Base-by-base conservation (phyloP, 2,888 invertebrate species). In the Theodoxus fluviatilis region DNA sequence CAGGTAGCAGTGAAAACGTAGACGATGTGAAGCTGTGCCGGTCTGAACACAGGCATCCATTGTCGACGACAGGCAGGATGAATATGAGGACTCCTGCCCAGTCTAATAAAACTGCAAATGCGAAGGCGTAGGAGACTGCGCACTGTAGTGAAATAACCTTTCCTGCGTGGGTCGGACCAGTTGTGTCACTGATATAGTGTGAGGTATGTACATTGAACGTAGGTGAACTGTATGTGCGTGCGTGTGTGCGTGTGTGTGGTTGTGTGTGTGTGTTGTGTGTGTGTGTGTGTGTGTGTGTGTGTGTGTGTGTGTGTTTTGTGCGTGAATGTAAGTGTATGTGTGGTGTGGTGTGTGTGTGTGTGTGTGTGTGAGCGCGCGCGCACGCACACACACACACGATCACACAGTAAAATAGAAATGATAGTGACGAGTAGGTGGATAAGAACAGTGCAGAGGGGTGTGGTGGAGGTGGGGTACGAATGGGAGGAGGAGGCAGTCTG, bases 361-460 rank as follows among this genome's bases (percentile, higher is more conserved):
- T 55, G 55, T 55, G 55, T 55, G 55, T 55, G 55, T 55, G 55
- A 28, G 55, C 28, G 55, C 28, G 25, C 28, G 55, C 28, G 55
- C 28, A 28, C 28, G n/a, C n/a, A n/a, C n/a, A n/a, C n/a, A n/a
- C n/a, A n/a, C n/a, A n/a, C n/a, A n/a, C n/a, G n/a, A n/a, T n/a
- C n/a, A n/a, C n/a, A n/a, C n/a, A n/a, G n/a, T n/a, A n/a, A n/a
- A n/a, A n/a, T n/a, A n/a, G n/a, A n/a, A n/a, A n/a, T n/a, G n/a
- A n/a, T n/a, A n/a, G n/a, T n/a, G n/a, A n/a, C n/a, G n/a, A n/a
- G n/a, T n/a, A n/a, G n/a, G n/a, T n/a, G n/a, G n/a, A n/a, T n/a
- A n/a, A n/a, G n/a, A n/a, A n/a, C n/a, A 52, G 52, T 22, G 52
- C n/a, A 25, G 25, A 25, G 25, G 52, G 25, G 52, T 22, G 52